A percentile compares a stretch with the other conserved stretches of the same genome.
phyloP scores from a whole-genome alignment of 1,140 invertebrate species.

The Akabosia matsudoensis region DNA sequence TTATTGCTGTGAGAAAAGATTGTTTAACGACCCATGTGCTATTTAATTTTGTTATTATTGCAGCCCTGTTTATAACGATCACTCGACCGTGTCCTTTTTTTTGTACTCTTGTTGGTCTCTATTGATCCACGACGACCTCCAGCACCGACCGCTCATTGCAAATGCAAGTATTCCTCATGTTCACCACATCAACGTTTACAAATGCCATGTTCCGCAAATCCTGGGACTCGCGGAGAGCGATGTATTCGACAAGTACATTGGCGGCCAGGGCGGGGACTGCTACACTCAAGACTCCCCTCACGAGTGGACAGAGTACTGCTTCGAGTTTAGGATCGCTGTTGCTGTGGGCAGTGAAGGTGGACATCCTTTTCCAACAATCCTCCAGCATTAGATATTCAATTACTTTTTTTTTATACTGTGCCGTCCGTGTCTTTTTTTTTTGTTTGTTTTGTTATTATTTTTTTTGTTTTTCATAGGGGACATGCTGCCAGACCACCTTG shows the following conservation, averaged over 20 bases:
- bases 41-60: not conserved
- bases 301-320: conserved; percentile 68
- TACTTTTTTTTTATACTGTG: not conserved
- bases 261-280: conserved; percentile 63
- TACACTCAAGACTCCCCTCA: conserved; percentile 66
- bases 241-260: conserved; percentile 61
- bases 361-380: too few relatives aligned
- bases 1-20: conserved; percentile 69
- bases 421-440: too few relatives aligned
- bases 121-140: too few relatives aligned
- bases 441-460: too few relatives aligned
- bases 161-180: conserved; percentile 59
- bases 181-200: conserved; percentile 80
- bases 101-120: not conserved
- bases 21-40: too few relatives aligned
- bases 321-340: conserved; percentile 74
- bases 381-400: not conserved
- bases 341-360: conserved; percentile 74
- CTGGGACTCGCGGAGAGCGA: conserved; percentile 29
- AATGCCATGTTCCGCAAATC: conserved; percentile 60
- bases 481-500: conserved; percentile 74
- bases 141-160: conserved; percentile 65
- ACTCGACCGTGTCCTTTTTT: not conserved
- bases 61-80: not conserved
- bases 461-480: conserved; percentile 62